A percentile compares a stretch with the other conserved stretches of the same genome.
phyloP scores from a whole-genome alignment of 1,140 invertebrate genomes.

The Bombus consobrinus region DNA sequence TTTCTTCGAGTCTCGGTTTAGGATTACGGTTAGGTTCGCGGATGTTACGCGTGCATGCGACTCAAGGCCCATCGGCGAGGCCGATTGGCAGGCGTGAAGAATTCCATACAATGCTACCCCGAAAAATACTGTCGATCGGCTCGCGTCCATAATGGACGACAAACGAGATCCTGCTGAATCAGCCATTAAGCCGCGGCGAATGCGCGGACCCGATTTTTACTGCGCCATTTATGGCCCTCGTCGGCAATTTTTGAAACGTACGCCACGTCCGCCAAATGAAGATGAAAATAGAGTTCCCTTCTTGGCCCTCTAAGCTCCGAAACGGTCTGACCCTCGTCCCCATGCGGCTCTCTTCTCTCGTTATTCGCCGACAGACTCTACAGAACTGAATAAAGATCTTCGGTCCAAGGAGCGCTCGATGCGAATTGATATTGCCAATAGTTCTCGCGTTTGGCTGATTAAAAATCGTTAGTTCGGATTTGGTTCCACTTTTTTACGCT shows the following conservation, averaged over 20 bases:
- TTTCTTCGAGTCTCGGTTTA: not conserved
- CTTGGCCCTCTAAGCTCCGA: not conserved
- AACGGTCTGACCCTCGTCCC: too few species aligned
- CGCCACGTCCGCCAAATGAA: conserved; percentile 26
- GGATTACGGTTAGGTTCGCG: conserved; percentile 12
- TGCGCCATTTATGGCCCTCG: conserved; percentile 18
- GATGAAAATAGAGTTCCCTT: conserved; percentile 36
- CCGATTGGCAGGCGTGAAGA: conserved; percentile 79
- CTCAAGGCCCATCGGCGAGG: not conserved
- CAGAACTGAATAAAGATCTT: conserved; percentile 26
- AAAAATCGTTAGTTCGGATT: not conserved
- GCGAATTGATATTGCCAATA: conserved; percentile 7
- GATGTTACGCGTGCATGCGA: conserved; percentile 16
- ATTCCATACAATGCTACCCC: conserved; percentile 76
- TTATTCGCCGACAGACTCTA: not conserved
- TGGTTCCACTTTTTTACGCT: too few species aligned
- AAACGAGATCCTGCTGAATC: conserved; percentile 66
- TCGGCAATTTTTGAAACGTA: conserved; percentile 52
- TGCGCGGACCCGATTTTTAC: conserved; percentile 46
- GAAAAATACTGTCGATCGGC: conserved; percentile 75
- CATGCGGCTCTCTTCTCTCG: not conserved
- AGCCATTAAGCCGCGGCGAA: conserved; percentile 49
- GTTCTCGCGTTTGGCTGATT: not conserved
- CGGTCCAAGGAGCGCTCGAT: not conserved
- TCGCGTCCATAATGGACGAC: conserved; percentile 73